Percentiles rank a stretch among this genome's conserved stretches.
phyloP scores from a whole-genome alignment of 2,888 invertebrate species.

The Rotaria socialis region DNA sequence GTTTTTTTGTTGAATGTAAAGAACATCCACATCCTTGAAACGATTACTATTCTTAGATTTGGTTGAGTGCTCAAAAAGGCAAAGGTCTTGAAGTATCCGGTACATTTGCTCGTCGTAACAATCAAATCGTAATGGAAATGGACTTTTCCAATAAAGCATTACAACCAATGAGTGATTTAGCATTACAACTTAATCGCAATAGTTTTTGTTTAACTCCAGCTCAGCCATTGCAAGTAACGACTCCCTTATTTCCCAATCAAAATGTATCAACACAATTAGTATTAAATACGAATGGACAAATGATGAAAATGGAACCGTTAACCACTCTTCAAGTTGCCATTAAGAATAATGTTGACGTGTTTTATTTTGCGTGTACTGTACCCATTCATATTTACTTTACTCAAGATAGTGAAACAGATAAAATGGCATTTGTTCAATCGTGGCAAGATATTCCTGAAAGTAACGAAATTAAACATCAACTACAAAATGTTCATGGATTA shows the following conservation, averaged over 20 bases:
- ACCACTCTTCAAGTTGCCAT: slow-evolving; percentile 85
- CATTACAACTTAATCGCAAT: slow-evolving; percentile 96
- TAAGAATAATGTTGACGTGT: slow-evolving; percentile 95
- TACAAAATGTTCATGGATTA: slow-evolving; percentile 34
- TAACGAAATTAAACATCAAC: slow-evolving; percentile 82
- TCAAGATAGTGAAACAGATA: slow-evolving; percentile 95
- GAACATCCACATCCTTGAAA: no score
- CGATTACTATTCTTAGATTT: slow-evolving; percentile 61
- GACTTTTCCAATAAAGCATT: slow-evolving; percentile 94
- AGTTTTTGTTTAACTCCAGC: slow-evolving; percentile 89
- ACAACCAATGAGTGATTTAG: slow-evolving; percentile 92
- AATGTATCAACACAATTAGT: slow-evolving; percentile 73
- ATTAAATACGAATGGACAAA: slow-evolving; percentile 78
- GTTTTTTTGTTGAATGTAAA: no score
- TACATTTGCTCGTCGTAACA: slow-evolving; percentile 77
- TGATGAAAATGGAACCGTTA: slow-evolving; percentile 93
- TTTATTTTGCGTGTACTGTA: slow-evolving; percentile 89
- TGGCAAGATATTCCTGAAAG: slow-evolving; percentile 99
- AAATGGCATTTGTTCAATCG: slow-evolving; percentile 88
- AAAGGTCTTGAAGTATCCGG: slow-evolving; percentile 90
- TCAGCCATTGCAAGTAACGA: slow-evolving; percentile 73
- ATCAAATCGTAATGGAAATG: slow-evolving; percentile 87
- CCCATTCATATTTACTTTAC: slow-evolving; percentile 86
- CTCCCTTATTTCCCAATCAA: slow-evolving; percentile 75
- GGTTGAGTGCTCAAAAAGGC: slow-evolving; percentile 89